A percentile compares a stretch with the other conserved stretches of the same genome.
These are phyloP conservation scores for Neomicropteryx cornuta DNA, from an alignment of 1,140 invertebrate species.

Conservation along the genomic window DNA sequence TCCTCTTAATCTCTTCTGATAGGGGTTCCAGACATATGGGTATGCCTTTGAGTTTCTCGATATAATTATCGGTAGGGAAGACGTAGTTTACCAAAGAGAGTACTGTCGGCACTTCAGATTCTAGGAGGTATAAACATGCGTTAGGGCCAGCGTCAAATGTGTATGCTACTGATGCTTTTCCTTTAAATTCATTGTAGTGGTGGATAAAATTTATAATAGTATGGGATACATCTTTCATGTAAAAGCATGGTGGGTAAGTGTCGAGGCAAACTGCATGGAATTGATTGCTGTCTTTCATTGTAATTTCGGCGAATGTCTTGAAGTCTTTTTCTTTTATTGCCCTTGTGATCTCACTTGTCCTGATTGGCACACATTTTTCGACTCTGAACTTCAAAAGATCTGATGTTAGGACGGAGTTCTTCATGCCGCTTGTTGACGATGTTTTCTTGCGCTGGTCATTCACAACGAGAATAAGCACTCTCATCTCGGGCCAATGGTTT, in stretches of 20 bases:
- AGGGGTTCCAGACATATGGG: conserved; percentile 19
- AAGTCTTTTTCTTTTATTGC: conserved; percentile 81
- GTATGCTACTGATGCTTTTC: conserved; percentile 67
- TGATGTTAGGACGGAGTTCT: conserved; percentile 69
- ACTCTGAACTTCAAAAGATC: conserved; percentile 68
- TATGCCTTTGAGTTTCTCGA: conserved; percentile 48
- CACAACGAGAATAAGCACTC: conserved; percentile 83
- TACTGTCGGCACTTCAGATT: conserved; percentile 61
- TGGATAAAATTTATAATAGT: conserved; percentile 73
- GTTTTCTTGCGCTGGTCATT: conserved; percentile 79
- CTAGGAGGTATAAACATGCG: conserved; percentile 80
- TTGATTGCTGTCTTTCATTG: conserved; percentile 97
- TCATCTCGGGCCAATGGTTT: conserved; percentile 84
- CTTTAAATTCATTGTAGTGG: conserved; percentile 59
- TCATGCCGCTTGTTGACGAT: conserved; percentile 90
- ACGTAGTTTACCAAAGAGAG: conserved; percentile 53
- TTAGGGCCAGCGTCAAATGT: conserved; percentile 98
- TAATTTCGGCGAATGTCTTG: conserved; percentile 77
- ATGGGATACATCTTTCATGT: conserved; percentile 84
- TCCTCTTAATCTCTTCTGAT: conserved; percentile 20
- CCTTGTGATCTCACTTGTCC: conserved; percentile 55
- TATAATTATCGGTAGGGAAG: conserved; percentile 51
- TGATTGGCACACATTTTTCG: conserved; percentile 56
- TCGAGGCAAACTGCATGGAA: conserved; percentile 92
- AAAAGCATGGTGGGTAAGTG: conserved; percentile 87